These are phyloP conservation scores for Laupala kohalensis DNA, from an alignment of 1,140 invertebrate species.

Conservation along the genomic window DNA sequence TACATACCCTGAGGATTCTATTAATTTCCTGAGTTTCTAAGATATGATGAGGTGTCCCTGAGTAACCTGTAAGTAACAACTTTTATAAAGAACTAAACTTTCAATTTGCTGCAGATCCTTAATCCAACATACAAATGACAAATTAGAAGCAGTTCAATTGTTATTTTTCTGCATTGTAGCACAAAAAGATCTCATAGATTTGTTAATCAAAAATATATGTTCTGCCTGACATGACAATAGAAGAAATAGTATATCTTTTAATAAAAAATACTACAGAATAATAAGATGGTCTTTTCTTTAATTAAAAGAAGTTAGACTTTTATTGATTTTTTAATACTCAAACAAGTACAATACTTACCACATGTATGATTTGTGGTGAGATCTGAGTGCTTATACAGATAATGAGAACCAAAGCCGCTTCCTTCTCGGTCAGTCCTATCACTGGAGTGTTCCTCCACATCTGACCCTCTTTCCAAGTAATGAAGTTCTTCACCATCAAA, in stretches of 20 bases:
- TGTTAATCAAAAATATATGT: too few relatives aligned
- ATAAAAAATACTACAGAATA: too few relatives aligned
- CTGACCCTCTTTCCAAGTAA: conserved; percentile 49
- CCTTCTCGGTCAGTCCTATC: conserved; percentile 22
- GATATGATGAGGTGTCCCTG: conserved; percentile 30
- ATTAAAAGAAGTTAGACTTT: conserved; percentile 9
- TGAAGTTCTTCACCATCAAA: conserved; percentile 63
- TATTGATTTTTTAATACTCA: conserved; percentile 16
- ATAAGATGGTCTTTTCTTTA: too few relatives aligned
- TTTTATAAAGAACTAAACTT: not conserved
- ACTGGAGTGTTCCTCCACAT: conserved; percentile 19
- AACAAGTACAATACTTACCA: too few relatives aligned
- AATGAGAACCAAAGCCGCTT: conserved; percentile 31
- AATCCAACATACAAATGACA: too few relatives aligned
- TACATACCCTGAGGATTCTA: conserved; percentile 34
- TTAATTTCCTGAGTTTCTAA: conserved; percentile 31
- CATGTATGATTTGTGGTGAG: conserved; percentile 51
- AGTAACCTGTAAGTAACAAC: conserved; percentile 31
- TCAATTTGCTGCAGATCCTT: too few relatives aligned
- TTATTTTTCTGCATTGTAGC: too few relatives aligned
- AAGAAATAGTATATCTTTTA: too few relatives aligned
- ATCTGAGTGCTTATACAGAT: conserved; percentile 55
- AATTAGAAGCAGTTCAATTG: too few relatives aligned
- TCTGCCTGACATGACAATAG: too few relatives aligned
- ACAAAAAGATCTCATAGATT: too few relatives aligned